Evolutionary conservation across 2,113 vertebrate genomes (phyloP).

Genomic region (Bagarius yarrelli): DNA sequence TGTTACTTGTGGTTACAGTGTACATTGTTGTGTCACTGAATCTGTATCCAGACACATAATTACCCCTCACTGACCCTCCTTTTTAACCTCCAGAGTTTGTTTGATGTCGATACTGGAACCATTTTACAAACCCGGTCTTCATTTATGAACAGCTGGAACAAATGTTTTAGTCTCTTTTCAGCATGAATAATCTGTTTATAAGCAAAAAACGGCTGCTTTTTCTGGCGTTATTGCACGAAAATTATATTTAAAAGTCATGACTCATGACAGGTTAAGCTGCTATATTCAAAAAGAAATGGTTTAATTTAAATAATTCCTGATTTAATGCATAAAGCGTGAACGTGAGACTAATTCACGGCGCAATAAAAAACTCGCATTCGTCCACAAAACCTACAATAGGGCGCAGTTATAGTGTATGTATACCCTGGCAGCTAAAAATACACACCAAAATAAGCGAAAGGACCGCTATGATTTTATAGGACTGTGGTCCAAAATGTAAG

Average conservation of each 20-base stretch:
- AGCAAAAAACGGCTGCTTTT: conserved; percentile 21
- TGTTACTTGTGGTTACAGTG: background rate
- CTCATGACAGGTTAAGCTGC: background rate
- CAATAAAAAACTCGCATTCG: too few species aligned
- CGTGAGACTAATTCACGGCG: background rate
- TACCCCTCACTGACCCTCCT: conserved; percentile 25
- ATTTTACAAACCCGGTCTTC: conserved; percentile 23
- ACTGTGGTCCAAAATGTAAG: background rate
- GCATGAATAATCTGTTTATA: conserved; percentile 34
- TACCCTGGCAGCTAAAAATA: background rate
- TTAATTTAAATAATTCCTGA: background rate
- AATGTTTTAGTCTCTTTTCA: conserved; percentile 31
- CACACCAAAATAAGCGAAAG: background rate
- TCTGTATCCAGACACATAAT: conserved; percentile 1
- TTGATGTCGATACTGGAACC: conserved; percentile 36
- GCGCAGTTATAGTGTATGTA: background rate
- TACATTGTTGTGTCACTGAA: background rate
- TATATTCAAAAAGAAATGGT: background rate
- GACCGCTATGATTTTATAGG: background rate
- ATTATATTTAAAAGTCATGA: conserved; percentile 34
- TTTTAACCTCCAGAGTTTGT: background rate
- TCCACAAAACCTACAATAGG: too few species aligned
- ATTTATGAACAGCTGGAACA: conserved; percentile 33
- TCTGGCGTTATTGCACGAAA: conserved; percentile 35
- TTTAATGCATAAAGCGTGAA: background rate